phyloP scores from a whole-genome alignment of 2,113 vertebrate species.

The Elanus axillaris region DNA sequence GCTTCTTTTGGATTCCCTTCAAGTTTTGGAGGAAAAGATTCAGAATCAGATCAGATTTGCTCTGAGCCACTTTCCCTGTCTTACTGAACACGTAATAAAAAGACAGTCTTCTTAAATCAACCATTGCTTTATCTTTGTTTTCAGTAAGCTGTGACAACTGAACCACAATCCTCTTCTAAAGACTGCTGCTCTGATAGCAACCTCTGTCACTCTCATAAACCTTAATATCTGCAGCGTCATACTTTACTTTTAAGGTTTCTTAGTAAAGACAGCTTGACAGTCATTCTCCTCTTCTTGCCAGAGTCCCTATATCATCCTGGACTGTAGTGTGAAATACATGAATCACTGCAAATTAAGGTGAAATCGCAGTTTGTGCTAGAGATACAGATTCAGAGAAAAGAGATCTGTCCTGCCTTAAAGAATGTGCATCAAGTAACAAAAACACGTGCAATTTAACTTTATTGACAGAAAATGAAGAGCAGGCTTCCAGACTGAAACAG shows the following conservation, averaged over 20 bases:
- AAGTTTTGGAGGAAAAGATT: background rate
- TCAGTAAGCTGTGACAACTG: background rate
- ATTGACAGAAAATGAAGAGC: background rate
- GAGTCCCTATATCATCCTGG: background rate
- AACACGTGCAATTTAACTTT: background rate
- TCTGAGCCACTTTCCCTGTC: background rate
- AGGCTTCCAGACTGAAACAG: background rate
- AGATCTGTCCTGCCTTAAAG: background rate
- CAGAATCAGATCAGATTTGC: background rate
- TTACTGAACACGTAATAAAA: background rate
- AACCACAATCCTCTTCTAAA: slow-evolving; percentile 19
- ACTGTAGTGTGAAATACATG: background rate
- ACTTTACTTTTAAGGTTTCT: slow-evolving; percentile 15
- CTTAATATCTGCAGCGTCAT: slow-evolving; percentile 2
- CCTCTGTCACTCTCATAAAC: slow-evolving; percentile 11
- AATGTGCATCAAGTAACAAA: background rate
- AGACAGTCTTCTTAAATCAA: background rate
- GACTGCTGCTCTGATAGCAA: background rate
- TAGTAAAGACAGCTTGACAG: slow-evolving; percentile 5
- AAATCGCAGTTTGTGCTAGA: background rate
- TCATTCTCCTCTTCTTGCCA: background rate
- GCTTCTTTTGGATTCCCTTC: background rate
- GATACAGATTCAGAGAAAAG: background rate
- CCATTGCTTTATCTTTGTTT: background rate
- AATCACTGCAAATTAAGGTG: slow-evolving; percentile 11